Evolutionary conservation across 2,797 vertebrate genomes (phyloP).

Genomic region (Liparis tanakae): DNA sequence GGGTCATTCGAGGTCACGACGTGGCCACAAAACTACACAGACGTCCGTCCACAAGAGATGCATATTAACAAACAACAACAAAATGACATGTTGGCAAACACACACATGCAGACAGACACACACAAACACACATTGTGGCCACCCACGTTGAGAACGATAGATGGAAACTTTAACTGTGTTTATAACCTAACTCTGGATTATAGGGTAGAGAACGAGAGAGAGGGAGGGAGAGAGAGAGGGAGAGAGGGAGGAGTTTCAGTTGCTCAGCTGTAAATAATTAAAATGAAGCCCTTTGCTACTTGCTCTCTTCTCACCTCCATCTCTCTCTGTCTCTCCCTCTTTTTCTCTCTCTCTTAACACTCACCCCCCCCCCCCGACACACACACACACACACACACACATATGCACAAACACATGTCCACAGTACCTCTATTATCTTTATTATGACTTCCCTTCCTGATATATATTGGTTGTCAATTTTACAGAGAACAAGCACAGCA

Average conservation of each 20-base stretch:
- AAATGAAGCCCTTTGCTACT: conserved; percentile 53
- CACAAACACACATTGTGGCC: conserved; percentile 67
- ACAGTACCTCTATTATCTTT: conserved; percentile 56
- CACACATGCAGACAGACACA: conserved; percentile 42
- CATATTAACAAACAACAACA: conserved; percentile 41
- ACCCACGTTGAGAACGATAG: conserved; percentile 77
- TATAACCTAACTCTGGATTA: conserved; percentile 83
- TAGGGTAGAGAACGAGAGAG: conserved; percentile 63
- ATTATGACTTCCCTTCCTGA: conserved; percentile 65
- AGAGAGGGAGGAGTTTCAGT: conserved; percentile 50
- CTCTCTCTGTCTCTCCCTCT: conserved; percentile 12
- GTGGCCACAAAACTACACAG: conserved; percentile 34
- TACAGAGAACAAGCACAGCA: conserved; percentile 65
- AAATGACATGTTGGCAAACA: conserved; percentile 39
- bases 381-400: conserved; percentile 8
- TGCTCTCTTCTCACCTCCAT: conserved; percentile 23
- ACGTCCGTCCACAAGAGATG: conserved; percentile 22
- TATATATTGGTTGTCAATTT: conserved; percentile 69
- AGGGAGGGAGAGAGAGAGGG: conserved; percentile 24
- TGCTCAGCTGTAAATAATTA: conserved; percentile 80
- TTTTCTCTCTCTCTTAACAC: conserved; percentile 9
- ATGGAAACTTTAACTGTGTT: conserved; percentile 82
- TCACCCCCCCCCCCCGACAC: conserved; percentile 15
- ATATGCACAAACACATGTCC: conserved; percentile 22
- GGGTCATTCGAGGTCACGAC: conserved; percentile 39